Evolutionary conservation across 2,888 invertebrate genomes (phyloP).

Genomic region (Drosophila neotestacea): DNA sequence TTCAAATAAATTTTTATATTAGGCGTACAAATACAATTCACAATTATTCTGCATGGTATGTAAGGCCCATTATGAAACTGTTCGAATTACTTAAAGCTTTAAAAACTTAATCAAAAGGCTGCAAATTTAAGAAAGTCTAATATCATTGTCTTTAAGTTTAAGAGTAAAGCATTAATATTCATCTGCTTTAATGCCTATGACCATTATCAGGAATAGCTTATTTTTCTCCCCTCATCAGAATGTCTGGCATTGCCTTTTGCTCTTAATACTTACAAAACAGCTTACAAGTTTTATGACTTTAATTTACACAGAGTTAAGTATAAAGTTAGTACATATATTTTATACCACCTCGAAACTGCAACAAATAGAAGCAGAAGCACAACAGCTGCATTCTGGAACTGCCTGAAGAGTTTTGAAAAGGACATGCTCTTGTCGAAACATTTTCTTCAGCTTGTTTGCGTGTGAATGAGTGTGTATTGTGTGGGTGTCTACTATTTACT

Average conservation of each 20-base stretch:
- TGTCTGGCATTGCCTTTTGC: neutral
- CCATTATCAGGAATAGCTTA: neutral
- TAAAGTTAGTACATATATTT: conserved; percentile 12
- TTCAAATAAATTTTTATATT: too few species aligned
- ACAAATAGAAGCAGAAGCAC: conserved; percentile 13
- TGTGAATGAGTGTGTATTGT: neutral
- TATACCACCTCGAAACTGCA: neutral
- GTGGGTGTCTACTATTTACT: neutral
- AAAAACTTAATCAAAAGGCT: too few species aligned
- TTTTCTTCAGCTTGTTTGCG: conserved; percentile 7
- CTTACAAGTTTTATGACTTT: conserved; percentile 33
- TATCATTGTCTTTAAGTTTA: too few species aligned
- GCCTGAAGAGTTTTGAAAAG: conserved; percentile 63
- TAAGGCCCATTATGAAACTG: too few species aligned
- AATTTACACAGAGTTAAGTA: conserved; percentile 21
- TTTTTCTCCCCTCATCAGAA: too few species aligned
- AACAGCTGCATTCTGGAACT: conserved; percentile 35
- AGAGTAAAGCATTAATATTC: neutral
- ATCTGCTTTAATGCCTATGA: neutral
- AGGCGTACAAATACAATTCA: too few species aligned
- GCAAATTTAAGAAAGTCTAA: too few species aligned
- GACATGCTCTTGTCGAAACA: conserved; percentile 54
- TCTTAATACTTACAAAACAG: conserved; percentile 4
- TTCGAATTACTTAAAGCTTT: neutral
- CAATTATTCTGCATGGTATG: too few species aligned